Conservation (phyloP, 64 coral and sea anemone genomes). For the Catalaphyllia jardinei region DNA sequence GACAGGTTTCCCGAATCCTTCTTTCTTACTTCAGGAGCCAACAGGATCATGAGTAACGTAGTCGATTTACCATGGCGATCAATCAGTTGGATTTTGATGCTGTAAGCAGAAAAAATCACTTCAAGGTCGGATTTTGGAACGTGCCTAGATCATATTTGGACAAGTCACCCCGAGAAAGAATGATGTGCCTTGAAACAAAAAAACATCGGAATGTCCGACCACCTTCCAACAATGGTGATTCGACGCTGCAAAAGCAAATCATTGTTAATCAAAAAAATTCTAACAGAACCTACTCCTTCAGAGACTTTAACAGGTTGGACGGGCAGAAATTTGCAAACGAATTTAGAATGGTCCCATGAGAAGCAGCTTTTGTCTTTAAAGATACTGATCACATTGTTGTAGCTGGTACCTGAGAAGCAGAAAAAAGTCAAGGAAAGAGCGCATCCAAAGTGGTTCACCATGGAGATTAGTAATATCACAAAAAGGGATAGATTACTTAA, state of each 20-base stretch:
- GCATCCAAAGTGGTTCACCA: slow-evolving; percentile 33
- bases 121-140: not conserved
- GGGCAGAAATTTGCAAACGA: slow-evolving; percentile 19
- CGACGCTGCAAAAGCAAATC: too few species aligned
- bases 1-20: too few species aligned
- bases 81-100: too few species aligned
- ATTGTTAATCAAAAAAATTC: not conserved
- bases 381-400: too few species aligned
- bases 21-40: too few species aligned
- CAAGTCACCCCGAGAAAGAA: slow-evolving; percentile 12
- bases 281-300: not conserved
- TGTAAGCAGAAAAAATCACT: too few species aligned
- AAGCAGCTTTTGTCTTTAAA: not conserved
- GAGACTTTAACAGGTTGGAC: not conserved
- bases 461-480: not conserved
- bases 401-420: not conserved
- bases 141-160: slow-evolving; percentile 53
- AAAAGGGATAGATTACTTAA: not conserved
- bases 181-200: not conserved
- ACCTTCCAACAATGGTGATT: slow-evolving; percentile 21
- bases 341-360: slow-evolving; percentile 14
- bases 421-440: slow-evolving; percentile 3
- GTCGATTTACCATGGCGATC: too few species aligned
- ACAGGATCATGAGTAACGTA: too few species aligned
- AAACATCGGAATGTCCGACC: slow-evolving; percentile 31